Evolutionary conservation across 2,888 invertebrate species (phyloP), one percentile per base, ranked within the genome.

Genomic region (Yponomeuta plumbellus): DNA sequence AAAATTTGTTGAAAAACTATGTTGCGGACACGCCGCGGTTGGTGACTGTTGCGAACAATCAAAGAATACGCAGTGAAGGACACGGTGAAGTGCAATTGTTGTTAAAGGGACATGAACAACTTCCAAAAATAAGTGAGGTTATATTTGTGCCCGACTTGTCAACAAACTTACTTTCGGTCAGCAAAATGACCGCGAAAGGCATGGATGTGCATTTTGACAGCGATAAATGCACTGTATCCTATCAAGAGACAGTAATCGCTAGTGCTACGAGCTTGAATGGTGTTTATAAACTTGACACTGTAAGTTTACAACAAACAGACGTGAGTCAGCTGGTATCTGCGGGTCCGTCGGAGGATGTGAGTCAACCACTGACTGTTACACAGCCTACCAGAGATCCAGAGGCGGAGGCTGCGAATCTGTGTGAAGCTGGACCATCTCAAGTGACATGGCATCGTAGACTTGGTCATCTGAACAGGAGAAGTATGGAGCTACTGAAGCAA

Each of bases 61-160:
- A n/a, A n/a, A 70, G 68, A 39, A 64, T 68, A 56, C 40, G 40
- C 64, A 70, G 64, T 67, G 66, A 68, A 20, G 68, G 70, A 67
- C 68, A 68, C 52, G 71, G 69, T 68, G 68, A 71, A 3, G 67
- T 69, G 20, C 62, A 70, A 57, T 52, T 70, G n/a, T 67, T 66
- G 61, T 68, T 71, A 20, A 64, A 67, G 52, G 61, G 59, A 44
- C n/a, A 66, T 11, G 39, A 59, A 23, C 22, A 40, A 61, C 20
- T 34, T 61, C 40, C 61, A 61, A 52, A 66, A 61, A 40, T 66
- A 23, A 66, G 56, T 63, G 66, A 63, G 21, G 63, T 63, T 40
- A 61, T 63, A n/a, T 63, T 20, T 63, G 63, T 63, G 63, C 63
- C 63, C 2, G 40, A n/a, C 39, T 40, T 63, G 63, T 63, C 63